Conservation (phyloP, 2,888 invertebrate genomes). For the Caenorhabditis drosophilae region DNA sequence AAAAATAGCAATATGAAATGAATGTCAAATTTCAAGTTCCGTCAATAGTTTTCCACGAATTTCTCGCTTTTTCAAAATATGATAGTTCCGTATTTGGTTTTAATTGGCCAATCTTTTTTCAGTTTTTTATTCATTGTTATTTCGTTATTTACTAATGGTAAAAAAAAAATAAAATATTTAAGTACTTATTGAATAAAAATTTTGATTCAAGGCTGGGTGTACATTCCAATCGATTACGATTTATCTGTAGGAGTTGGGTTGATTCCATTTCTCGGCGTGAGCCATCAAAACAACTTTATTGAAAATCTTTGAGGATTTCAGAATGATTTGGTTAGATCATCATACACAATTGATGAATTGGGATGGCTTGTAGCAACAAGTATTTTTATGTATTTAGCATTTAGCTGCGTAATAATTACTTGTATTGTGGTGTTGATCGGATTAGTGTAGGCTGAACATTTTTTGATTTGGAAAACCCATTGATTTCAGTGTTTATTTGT, state of each 20-base stretch:
- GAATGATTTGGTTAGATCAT: background rate
- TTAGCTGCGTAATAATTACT: slow-evolving; percentile 12
- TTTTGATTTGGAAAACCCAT: slow-evolving; percentile 12
- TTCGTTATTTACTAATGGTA: too few species aligned
- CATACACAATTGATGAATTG: background rate
- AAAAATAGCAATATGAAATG: too few species aligned
- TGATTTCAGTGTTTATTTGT: too few species aligned
- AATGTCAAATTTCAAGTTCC: too few species aligned
- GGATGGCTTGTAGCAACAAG: slow-evolving; percentile 30
- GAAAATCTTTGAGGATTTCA: background rate
- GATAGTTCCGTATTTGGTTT: too few species aligned
- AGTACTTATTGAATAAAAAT: too few species aligned
- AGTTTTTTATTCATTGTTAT: too few species aligned
- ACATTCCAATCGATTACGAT: background rate
- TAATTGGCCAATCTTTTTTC: too few species aligned
- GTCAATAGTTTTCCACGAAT: too few species aligned
- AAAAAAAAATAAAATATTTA: too few species aligned
- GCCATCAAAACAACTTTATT: background rate
- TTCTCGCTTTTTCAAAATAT: too few species aligned
- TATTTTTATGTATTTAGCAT: slow-evolving; percentile 29
- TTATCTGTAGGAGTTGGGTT: background rate
- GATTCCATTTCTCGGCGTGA: background rate
- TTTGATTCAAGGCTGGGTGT: background rate
- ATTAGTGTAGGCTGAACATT: slow-evolving; percentile 9
- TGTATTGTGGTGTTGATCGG: slow-evolving; percentile 9